These are phyloP conservation scores for Macroglossus sobrinus DNA, from an alignment of 2,113 vertebrate genomes.

Conservation along the genomic window DNA sequence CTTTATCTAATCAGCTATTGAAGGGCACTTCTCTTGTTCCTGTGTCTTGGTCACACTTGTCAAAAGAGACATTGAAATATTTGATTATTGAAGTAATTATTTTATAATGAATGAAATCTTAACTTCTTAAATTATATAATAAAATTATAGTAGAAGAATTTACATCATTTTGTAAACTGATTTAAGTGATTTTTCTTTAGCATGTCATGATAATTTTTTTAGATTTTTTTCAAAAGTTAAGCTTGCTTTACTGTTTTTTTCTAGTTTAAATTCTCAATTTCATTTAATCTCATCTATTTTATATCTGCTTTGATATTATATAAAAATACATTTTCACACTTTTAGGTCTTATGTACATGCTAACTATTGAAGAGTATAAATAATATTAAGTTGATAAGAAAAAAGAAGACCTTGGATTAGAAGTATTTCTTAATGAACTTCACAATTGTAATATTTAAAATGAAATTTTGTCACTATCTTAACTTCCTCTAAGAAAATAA, in stretches of 20 bases:
- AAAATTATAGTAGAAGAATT: neutral
- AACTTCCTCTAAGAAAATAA: neutral
- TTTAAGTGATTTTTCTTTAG: neutral
- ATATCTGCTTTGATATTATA: neutral
- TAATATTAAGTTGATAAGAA: neutral
- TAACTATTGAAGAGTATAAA: neutral
- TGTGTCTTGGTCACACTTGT: neutral
- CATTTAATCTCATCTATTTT: neutral
- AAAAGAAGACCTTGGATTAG: neutral
- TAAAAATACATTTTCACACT: neutral
- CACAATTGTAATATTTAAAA: neutral
- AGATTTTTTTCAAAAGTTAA: neutral
- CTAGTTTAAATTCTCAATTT: neutral
- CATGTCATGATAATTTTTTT: neutral
- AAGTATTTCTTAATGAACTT: neutral
- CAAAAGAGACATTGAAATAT: neutral
- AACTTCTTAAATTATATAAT: neutral
- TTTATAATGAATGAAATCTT: neutral
- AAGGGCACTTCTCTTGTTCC: too few relatives aligned
- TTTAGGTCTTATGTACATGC: neutral
- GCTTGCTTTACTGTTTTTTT: neutral
- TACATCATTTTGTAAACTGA: neutral
- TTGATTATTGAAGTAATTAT: neutral
- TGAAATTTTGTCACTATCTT: neutral
- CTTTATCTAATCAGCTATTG: too few relatives aligned